These are phyloP conservation scores for Erythrocercus mccallii DNA, from an alignment of 2,113 vertebrate genomes.

Conservation along the genomic window DNA sequence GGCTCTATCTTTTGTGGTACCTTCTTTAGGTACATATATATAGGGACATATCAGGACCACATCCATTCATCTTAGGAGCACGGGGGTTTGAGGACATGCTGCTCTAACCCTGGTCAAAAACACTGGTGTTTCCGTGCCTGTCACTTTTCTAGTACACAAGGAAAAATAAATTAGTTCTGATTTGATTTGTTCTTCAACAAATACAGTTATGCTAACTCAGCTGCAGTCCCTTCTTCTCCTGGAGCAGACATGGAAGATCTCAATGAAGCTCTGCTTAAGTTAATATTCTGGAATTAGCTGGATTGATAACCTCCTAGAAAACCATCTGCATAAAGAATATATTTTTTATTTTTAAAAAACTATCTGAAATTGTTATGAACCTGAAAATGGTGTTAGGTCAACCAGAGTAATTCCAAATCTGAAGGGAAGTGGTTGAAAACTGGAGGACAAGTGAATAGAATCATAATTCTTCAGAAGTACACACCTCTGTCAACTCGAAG, in stretches of 20 bases:
- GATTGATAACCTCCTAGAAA: neutral
- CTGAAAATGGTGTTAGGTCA: neutral
- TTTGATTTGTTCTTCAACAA: neutral
- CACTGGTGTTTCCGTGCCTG: neutral
- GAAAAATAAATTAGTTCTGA: neutral
- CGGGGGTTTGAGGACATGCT: neutral
- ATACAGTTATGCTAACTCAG: neutral
- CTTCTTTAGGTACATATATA: neutral
- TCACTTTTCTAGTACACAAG: neutral
- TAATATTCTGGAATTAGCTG: neutral
- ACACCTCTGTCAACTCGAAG: neutral
- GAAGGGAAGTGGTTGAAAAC: neutral
- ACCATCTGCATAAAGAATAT: neutral
- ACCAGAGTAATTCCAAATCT: neutral
- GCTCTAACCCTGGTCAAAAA: neutral
- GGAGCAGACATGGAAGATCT: neutral
- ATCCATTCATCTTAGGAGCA: neutral
- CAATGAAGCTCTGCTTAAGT: neutral
- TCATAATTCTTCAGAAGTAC: neutral
- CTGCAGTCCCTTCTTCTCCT: neutral
- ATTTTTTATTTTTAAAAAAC: neutral
- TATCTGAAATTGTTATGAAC: neutral
- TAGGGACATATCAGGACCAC: rapidly evolving
- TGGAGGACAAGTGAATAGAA: neutral
- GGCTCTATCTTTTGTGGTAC: neutral